Conservation (phyloP, 2,888 invertebrate genomes). For the Brachyptera risi region DNA sequence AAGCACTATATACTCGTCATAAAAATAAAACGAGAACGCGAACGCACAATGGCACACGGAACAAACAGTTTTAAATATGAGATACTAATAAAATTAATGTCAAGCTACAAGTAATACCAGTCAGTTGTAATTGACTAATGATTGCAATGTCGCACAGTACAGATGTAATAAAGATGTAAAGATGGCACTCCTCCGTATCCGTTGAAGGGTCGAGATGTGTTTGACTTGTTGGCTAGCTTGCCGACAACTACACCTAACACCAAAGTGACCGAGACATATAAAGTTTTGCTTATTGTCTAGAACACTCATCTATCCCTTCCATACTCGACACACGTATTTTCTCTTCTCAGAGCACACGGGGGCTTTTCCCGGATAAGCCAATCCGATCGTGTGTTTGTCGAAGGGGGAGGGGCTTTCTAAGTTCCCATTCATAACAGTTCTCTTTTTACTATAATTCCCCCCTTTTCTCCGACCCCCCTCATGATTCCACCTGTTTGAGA, state of each 20-base stretch:
- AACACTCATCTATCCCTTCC: conserved; percentile 11
- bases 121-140: no score
- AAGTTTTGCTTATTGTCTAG: conserved; percentile 16
- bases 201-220: background rate
- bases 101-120: no score
- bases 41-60: no score
- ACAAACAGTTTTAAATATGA: no score
- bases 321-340: conserved; percentile 1
- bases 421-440: conserved; percentile 29
- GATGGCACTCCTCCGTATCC: no score
- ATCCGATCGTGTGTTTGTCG: conserved; percentile 16
- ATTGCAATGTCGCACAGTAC: no score
- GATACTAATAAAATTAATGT: no score
- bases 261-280: conserved; percentile 15
- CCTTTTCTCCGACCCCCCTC: conserved; percentile 10
- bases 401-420: conserved; percentile 26
- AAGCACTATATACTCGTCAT: no score
- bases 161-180: no score
- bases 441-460: conserved; percentile 28
- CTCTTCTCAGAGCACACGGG: conserved; percentile 6
- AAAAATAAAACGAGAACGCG: no score
- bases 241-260: conserved; percentile 19
- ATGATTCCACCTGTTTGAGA: conserved; percentile 25
- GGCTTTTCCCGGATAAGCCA: conserved; percentile 25
- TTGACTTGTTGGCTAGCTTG: conserved; percentile 10